Conservation (phyloP, 1,140 invertebrate species). For the Armadillidium nasatum region DNA sequence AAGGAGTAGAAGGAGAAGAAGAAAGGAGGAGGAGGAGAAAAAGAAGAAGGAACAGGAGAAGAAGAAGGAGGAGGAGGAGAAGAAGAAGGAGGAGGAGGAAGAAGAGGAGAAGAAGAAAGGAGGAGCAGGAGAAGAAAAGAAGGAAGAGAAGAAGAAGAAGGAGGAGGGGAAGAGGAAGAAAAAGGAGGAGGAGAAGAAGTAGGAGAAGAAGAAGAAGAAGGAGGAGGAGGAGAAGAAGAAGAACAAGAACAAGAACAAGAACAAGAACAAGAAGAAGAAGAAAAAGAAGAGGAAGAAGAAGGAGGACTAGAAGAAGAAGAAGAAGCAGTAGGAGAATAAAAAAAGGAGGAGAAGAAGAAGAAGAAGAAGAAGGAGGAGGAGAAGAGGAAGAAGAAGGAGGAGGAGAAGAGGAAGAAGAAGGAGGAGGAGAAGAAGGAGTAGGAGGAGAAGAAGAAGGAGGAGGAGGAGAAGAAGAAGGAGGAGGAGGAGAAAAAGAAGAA, state of each 20-base stretch:
- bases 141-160: conserved; percentile 9
- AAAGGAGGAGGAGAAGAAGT: background rate
- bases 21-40: conserved; percentile 6
- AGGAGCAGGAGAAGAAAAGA: conserved; percentile 7
- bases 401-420: background rate
- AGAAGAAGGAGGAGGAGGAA: background rate
- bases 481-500: too few species aligned
- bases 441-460: background rate
- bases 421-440: background rate
- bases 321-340: background rate
- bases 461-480: too few species aligned
- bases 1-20: too few species aligned
- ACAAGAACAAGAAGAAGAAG: background rate
- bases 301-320: background rate
- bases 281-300: background rate
- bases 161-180: conserved; percentile 1
- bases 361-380: background rate
- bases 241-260: background rate
- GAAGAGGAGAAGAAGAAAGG: background rate
- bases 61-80: background rate
- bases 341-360: background rate
- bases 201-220: conserved; percentile 2
- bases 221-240: background rate
- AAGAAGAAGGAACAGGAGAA: background rate
- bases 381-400: background rate